Evolutionary conservation across 2,113 vertebrate species (phyloP).

Genomic region (Brevimyrus niger): DNA sequence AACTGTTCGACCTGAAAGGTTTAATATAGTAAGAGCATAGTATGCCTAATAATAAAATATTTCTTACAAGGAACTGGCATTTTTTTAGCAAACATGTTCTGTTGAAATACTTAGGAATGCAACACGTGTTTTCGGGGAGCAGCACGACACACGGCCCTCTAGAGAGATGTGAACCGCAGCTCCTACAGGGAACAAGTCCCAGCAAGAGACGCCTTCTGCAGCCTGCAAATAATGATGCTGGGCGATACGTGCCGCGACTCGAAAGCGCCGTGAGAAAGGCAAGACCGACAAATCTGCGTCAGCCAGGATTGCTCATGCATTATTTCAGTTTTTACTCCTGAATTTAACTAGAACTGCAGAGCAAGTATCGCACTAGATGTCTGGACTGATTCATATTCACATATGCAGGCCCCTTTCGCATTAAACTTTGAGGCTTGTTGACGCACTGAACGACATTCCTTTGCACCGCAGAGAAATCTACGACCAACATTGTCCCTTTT

Average conservation of each 20-base stretch:
- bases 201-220: constrained; percentile 46
- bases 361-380: not conserved
- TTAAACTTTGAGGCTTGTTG: not conserved
- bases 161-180: not conserved
- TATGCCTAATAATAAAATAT: not conserved
- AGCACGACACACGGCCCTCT: not conserved
- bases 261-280: constrained; percentile 6
- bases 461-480: not conserved
- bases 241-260: constrained; percentile 41
- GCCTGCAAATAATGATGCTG: constrained; percentile 33
- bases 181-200: constrained; percentile 42
- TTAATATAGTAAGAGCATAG: not conserved
- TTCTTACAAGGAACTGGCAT: not conserved
- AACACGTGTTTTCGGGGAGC: not conserved
- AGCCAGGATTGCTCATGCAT: not conserved
- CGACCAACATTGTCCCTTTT: not conserved
- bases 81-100: not conserved
- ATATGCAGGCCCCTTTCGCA: not conserved
- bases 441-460: not conserved
- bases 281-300: not conserved
- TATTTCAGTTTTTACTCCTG: not conserved
- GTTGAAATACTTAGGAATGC: not conserved
- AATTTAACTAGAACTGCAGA: not conserved
- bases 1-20: not conserved
- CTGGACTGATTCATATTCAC: not conserved